Base-by-base conservation (phyloP, 2,888 invertebrate species). In the Mesoligia furuncula region DNA sequence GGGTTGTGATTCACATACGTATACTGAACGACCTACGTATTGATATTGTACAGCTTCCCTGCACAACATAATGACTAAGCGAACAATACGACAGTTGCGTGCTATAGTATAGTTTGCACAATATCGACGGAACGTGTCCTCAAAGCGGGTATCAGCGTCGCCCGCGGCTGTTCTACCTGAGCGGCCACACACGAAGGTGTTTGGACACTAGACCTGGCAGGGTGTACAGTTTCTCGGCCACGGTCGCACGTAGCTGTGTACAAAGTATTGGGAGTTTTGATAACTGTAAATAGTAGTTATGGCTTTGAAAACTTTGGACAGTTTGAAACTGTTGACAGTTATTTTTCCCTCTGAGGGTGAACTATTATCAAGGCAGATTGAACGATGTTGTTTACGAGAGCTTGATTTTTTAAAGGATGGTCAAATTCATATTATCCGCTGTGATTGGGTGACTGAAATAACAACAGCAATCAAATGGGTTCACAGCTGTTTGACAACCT, bases 121-220 rank as follows among this genome's bases (percentile, higher is more conserved):
- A 59, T 85, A 75, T 65, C 64, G 71, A 61, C 24, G 81, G 59
- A 27, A 61, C 75, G 62, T 81, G 75, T 80, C 62, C 61, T 79
- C 85, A 39, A 54, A 59, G 80, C 64, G 67, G 36, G 61, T 45
- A 66, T n/a, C 51, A 67, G 42, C 68, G 11, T 62, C 42, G 74
- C 80, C 64, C 62, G 68, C 36, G 62, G 81, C 80, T 2, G 2
- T 65, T 51, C 73, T 51, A 59, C 73, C 66, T 79, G 69, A 36
- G 80, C 62, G 48, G 57, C 57, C 48, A 67, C 84, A 20, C 27
- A 24, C 61, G 36, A 39, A 11, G 24, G 71, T 67, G 45, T 51
- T n/a, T 8, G 42, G 73, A 48, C 61, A 27, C 61, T 15, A 65
- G 71, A 64, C n/a, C 54, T n/a, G 68, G 6, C 36, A 20, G 5